Conservation (phyloP, 2,888 invertebrate genomes). For the Acrobeloides nanus region DNA sequence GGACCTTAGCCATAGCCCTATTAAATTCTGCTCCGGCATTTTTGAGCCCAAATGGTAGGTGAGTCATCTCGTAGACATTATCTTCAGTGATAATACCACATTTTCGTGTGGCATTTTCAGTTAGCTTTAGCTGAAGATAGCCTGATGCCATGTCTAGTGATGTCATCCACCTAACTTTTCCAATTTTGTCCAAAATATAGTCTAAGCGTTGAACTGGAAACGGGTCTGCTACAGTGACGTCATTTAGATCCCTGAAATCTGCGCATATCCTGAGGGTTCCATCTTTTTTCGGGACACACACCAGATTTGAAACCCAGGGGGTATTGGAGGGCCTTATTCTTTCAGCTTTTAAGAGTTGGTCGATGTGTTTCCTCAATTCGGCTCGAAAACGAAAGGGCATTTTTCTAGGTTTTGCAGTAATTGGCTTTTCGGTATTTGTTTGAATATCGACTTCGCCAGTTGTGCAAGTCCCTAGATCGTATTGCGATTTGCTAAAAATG, state of each 20-base stretch:
- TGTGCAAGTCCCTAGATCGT: no score
- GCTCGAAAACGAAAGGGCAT: constrained; percentile 20
- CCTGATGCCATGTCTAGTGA: constrained; percentile 14
- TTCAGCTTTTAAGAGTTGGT: constrained; percentile 13
- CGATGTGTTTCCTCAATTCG: constrained; percentile 21
- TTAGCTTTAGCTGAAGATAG: constrained; percentile 7
- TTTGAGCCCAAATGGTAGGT: constrained; percentile 18
- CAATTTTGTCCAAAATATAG: constrained; percentile 13
- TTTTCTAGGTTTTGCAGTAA: constrained; percentile 8
- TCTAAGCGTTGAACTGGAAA: constrained; percentile 12
- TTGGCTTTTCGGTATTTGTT: constrained; percentile 21
- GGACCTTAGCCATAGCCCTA: constrained; percentile 11
- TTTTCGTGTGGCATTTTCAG: constrained; percentile 10
- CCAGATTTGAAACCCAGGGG: no score
- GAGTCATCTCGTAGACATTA: constrained; percentile 17
- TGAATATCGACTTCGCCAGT: no score
- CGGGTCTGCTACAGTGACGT: no score
- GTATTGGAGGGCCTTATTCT: no score
- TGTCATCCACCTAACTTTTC: constrained; percentile 4
- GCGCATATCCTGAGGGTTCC: no score
- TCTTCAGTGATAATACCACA: constrained; percentile 20
- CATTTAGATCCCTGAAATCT: no score
- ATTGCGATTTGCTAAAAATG: no score
- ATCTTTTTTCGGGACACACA: no score
- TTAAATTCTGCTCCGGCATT: constrained; percentile 15